Evolutionary conservation across 2,113 vertebrate genomes (phyloP).

Genomic region (Myanophis thanlyinensis): DNA sequence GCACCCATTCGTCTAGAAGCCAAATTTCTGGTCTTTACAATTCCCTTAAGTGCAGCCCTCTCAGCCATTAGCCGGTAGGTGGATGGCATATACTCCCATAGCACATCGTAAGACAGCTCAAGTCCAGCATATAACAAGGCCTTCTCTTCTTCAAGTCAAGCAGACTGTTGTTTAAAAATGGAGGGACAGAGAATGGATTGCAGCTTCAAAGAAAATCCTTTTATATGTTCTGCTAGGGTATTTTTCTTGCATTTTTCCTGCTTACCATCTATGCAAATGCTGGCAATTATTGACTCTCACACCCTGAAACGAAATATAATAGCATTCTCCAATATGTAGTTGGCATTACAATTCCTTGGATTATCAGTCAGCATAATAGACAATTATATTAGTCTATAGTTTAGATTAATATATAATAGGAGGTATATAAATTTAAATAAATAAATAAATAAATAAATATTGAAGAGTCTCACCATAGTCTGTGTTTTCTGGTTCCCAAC

Average conservation of each 20-base stretch:
- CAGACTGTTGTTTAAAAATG: not conserved
- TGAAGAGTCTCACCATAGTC: slow-evolving; percentile 94
- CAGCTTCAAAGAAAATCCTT: not conserved
- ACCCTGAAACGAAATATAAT: not conserved
- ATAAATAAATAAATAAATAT: too few species aligned
- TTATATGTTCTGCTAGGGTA: not conserved
- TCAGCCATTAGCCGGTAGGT: not conserved
- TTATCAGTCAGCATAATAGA: not conserved
- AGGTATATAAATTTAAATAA: too few species aligned
- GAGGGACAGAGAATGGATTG: not conserved
- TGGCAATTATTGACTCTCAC: not conserved
- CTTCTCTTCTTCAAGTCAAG: not conserved
- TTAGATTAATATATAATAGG: too few species aligned
- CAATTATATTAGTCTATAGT: not conserved
- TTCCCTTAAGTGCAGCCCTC: not conserved
- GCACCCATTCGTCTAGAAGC: not conserved
- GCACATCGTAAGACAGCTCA: not conserved
- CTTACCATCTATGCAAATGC: not conserved
- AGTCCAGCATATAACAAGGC: not conserved
- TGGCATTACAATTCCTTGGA: not conserved
- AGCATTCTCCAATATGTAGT: not conserved
- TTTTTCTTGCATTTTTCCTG: not conserved
- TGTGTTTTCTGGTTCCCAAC: slow-evolving; percentile 98
- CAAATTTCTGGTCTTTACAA: not conserved
- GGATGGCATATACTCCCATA: not conserved